phyloP scores from a whole-genome alignment of 2,113 vertebrate species.

The Rhabdomys dilectus region DNA sequence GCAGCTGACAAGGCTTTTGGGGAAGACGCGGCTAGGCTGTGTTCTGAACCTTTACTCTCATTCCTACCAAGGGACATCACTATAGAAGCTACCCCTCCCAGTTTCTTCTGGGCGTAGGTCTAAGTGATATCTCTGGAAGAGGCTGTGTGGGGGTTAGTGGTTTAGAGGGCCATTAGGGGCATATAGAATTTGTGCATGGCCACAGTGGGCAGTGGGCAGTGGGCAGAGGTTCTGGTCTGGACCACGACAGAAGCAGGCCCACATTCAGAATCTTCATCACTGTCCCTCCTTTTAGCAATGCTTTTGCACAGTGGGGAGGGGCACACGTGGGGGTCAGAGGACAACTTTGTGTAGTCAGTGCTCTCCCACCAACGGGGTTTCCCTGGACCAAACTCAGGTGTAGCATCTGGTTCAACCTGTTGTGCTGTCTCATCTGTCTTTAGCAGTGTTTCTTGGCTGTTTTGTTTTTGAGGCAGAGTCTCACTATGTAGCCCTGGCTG shows the following conservation, averaged over 20 bases:
- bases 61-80: background rate
- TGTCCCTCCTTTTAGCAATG: background rate
- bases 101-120: background rate
- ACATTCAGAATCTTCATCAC: background rate
- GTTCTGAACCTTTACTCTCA: background rate
- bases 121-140: fast-evolving
- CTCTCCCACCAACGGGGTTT: background rate
- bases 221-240: background rate
- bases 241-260: background rate
- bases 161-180: fast-evolving
- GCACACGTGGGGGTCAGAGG: background rate
- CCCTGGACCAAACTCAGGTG: background rate
- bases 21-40: background rate
- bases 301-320: background rate
- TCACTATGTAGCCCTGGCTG: background rate
- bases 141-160: no score
- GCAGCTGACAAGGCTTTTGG: background rate
- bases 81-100: background rate
- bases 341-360: background rate
- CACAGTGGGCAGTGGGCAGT: background rate
- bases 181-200: background rate
- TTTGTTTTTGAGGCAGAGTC: background rate
- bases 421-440: background rate
- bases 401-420: background rate
- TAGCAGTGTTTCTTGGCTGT: background rate